Evolutionary conservation across 2,113 vertebrate genomes (phyloP), one percentile per base, ranked within the genome.

Genomic region (Corythoichthys haematopterus): DNA sequence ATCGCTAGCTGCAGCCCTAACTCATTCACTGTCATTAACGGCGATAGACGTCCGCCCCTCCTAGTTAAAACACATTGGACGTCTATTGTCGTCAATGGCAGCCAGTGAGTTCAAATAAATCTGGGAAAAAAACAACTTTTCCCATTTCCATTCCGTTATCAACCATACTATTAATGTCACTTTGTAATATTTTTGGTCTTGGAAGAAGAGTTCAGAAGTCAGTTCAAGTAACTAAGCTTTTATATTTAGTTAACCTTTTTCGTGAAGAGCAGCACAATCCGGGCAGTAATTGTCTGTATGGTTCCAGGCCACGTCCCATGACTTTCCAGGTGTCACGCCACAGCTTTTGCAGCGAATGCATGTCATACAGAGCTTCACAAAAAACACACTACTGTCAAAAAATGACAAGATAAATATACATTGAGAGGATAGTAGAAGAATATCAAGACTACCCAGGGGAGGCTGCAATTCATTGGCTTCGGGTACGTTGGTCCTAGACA

Each of bases 271-370:
- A n/a, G 84, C 90, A 83, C 95, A 97, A 72, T 93, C 91, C 2
- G 93, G 91, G 78, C 95, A 97, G 66, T 95, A 92, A 65, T 92
- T 93, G 64, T 91, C 86, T 38, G 94, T 92, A 28, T 93, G 92
- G 60, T 94, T 94, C 93, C 94, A 94, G 64, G 90, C 85, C 4
- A 91, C 78, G 13, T 93, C 93, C 87, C 91, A 93, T 61, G 89
- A 91, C 80, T 94, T 94, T 64, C 94, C 94, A n/a, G 94, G 94
- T 52, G 94, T 93, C 3, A 93, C 92, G 1, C 94, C 95, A 33
- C 95, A 97, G 85, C 94, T 95, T 79, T 93, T 95, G 82, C 95
- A 97, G n/a, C 94, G 91, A 68, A 97, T 91, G 40, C 95, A 97
- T 3, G 92, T 91, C 73, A 94, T 94, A 63, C 95, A 97, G 63